Conservation (phyloP, 2,797 vertebrate species). For the Sus cebifrons region DNA sequence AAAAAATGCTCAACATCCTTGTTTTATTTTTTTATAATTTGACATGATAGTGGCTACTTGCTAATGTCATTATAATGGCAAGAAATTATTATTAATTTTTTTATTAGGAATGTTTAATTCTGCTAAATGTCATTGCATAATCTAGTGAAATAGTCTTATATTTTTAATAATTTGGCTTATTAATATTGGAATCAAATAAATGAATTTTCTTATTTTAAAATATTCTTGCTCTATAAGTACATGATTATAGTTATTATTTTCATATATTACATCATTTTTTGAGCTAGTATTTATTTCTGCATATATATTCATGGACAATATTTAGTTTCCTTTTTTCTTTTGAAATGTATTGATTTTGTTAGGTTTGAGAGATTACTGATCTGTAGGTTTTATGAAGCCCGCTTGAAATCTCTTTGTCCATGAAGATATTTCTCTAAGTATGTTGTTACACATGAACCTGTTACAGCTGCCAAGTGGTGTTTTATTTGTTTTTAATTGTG, state of each 20-base stretch:
- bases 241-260: background rate
- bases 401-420: background rate
- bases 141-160: background rate
- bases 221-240: background rate
- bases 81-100: background rate
- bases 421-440: background rate
- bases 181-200: background rate
- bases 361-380: background rate
- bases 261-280: background rate
- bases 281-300: background rate
- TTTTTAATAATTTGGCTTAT: background rate
- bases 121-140: conserved; percentile 3
- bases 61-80: background rate
- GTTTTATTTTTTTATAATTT: background rate
- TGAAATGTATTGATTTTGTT: background rate
- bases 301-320: background rate
- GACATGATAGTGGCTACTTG: background rate
- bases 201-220: background rate
- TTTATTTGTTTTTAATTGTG: background rate
- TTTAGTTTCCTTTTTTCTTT: background rate
- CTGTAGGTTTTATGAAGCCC: background rate
- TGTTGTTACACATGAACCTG: background rate
- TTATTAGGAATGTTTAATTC: background rate
- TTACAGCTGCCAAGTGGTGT: background rate
- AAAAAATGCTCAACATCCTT: no score